Conservation (phyloP, 2,888 invertebrate species). For the Cetonia aurata region DNA sequence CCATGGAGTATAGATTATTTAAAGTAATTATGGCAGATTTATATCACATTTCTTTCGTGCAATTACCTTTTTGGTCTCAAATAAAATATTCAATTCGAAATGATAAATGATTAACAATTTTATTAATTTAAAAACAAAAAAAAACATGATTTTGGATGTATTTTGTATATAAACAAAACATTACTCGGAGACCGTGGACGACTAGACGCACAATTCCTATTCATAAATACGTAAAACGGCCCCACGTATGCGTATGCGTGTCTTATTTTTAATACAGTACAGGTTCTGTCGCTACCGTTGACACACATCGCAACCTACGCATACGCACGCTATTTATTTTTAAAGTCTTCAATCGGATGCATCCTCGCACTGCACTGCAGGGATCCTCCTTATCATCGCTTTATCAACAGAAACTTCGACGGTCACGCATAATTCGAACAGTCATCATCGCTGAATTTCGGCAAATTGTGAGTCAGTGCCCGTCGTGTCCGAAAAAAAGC, state of each 20-base stretch:
- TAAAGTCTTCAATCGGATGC: slow-evolving; percentile 30
- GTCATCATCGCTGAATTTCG: slow-evolving; percentile 34
- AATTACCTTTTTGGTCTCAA: no score
- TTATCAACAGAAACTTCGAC: slow-evolving; percentile 28
- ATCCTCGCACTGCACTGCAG: slow-evolving; percentile 32
- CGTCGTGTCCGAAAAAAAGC: slow-evolving; percentile 26
- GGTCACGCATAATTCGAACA: slow-evolving; percentile 33
- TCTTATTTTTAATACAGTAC: slow-evolving; percentile 35
- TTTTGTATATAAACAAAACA: slow-evolving; percentile 24
- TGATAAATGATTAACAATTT: no score
- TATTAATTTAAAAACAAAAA: no score
- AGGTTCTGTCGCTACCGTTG: slow-evolving; percentile 32
- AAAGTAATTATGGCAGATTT: no score
- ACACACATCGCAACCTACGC: slow-evolving; percentile 25
- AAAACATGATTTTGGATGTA: no score
- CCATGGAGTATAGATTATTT: no score
- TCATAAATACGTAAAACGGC: slow-evolving; percentile 35
- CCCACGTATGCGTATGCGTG: slow-evolving; percentile 31
- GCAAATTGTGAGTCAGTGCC: slow-evolving; percentile 33
- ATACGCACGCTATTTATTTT: slow-evolving; percentile 29
- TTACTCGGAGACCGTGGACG: slow-evolving; percentile 20
- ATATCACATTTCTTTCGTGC: no score
- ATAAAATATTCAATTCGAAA: no score
- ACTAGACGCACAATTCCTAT: slow-evolving; percentile 28
- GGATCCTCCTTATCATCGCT: slow-evolving; percentile 36